Base-by-base conservation (phyloP, 2,113 vertebrate species). In the Pogona vitticeps region DNA sequence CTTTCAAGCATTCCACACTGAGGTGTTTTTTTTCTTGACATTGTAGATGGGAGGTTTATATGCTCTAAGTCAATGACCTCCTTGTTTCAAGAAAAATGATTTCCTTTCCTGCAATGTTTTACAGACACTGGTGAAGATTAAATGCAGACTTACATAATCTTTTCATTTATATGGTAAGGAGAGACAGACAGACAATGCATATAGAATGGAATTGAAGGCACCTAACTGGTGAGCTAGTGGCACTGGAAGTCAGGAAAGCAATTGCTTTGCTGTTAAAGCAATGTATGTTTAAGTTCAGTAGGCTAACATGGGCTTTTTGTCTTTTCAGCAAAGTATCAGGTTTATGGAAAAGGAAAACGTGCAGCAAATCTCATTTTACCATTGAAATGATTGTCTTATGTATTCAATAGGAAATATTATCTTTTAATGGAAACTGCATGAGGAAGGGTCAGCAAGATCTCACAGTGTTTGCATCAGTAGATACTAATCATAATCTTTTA, bases 101-200 rank as follows among this genome's bases (percentile, higher is more conserved):
- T 92, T 94, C 36, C 90, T 93, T 83, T 94, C 88, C 84, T 90
- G 59, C 20, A 92, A 78, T 91, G 73, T 91, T 93, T 93, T 95
- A 92, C 76, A 92, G 88, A 89, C n/a, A 91, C 72, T 86, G 52
- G 80, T 90, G 9, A 83, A 93, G 90, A 95, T 94, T 93, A 93
- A 94, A 91, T 88, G 91, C 76, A 92, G 84, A 63, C 68, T 81
- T 93, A 92, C 82, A 89, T 91, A 91, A 94, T 93, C 90, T 94
- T 93, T 93, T 92, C 94, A 95, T 95, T 90, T 93, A 72, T 92
- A 91, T 90, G 88, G 71, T 89, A 91, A 86, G 46, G 83, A 86
- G 86, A 85, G 86, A 82, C 61, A 80, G 88, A 72, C 42, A 82
- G 80, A 76, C 23, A 82, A 65, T 86, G 81, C 63, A 92, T 93